These are phyloP conservation scores for Ctenochaetus hawaiiensis DNA, from an alignment of 2,797 vertebrate species.

Conservation along the genomic window DNA sequence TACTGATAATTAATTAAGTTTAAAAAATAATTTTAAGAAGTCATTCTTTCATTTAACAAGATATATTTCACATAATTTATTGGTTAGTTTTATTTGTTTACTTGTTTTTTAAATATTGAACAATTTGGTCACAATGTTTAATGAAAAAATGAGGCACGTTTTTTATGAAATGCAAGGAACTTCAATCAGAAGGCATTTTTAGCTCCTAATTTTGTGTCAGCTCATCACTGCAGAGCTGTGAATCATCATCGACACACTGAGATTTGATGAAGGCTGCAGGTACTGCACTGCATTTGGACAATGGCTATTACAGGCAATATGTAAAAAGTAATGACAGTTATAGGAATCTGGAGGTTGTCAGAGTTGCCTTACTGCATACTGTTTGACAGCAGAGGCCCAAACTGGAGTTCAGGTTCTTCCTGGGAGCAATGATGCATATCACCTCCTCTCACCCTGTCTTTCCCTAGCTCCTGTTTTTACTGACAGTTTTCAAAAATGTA, in stretches of 20 bases:
- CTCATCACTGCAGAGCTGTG: background rate
- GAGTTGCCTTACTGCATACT: background rate
- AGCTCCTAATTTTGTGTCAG: background rate
- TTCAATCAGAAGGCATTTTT: background rate
- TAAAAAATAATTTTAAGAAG: too few relatives aligned
- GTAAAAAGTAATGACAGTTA: slow-evolving; percentile 3
- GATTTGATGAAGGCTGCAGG: background rate
- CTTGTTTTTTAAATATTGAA: too few relatives aligned
- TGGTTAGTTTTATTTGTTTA: too few relatives aligned
- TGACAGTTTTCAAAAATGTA: background rate
- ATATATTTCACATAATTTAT: too few relatives aligned
- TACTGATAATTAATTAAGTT: too few relatives aligned
- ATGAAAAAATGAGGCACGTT: too few relatives aligned
- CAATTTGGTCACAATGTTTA: background rate
- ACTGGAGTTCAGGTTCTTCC: background rate
- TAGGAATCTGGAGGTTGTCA: background rate
- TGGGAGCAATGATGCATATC: background rate
- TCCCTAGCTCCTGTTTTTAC: background rate
- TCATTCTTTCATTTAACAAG: too few relatives aligned
- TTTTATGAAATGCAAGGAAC: too few relatives aligned
- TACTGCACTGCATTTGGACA: background rate
- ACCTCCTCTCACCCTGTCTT: background rate
- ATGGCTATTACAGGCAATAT: background rate
- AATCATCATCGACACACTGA: background rate
- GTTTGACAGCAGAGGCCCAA: too few relatives aligned